phyloP scores from a whole-genome alignment of 23 tunicate species.

The Oikopleura albicans region DNA sequence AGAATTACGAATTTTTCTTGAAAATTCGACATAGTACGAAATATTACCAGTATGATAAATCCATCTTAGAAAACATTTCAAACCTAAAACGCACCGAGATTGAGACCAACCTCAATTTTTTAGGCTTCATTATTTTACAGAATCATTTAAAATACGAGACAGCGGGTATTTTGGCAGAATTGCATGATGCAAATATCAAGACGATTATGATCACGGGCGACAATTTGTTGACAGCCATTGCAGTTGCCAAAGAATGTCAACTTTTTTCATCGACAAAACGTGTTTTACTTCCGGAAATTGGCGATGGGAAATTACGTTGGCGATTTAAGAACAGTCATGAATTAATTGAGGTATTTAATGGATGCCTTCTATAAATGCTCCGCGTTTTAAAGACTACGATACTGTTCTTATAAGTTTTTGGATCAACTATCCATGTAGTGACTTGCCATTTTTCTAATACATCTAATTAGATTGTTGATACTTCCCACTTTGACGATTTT shows the following conservation, averaged over 20 bases:
- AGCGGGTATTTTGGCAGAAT: not conserved
- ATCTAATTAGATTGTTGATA: not conserved
- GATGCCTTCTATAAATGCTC: no score
- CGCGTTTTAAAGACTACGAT: no score
- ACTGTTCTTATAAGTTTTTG: no score
- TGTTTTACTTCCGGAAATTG: no score
- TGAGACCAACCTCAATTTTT: not conserved
- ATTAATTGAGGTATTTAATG: no score
- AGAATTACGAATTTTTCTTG: no score
- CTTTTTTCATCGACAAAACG: no score
- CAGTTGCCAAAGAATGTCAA: constrained; percentile 60
- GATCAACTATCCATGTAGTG: no score
- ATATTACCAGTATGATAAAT: no score
- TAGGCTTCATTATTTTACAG: not conserved
- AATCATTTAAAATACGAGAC: not conserved
- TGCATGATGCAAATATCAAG: constrained; percentile 39
- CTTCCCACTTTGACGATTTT: not conserved
- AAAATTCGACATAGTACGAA: no score
- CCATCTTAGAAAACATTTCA: not conserved
- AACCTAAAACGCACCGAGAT: not conserved
- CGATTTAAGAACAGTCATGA: no score
- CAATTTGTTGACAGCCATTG: constrained; percentile 58
- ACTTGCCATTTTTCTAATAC: no score
- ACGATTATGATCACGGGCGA: constrained; percentile 96
- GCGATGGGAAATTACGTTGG: not conserved